Percentiles rank a stretch among this genome's conserved stretches.
Conservation (phyloP, 2,888 invertebrate genomes). For the Odontocolon sp. region DNA sequence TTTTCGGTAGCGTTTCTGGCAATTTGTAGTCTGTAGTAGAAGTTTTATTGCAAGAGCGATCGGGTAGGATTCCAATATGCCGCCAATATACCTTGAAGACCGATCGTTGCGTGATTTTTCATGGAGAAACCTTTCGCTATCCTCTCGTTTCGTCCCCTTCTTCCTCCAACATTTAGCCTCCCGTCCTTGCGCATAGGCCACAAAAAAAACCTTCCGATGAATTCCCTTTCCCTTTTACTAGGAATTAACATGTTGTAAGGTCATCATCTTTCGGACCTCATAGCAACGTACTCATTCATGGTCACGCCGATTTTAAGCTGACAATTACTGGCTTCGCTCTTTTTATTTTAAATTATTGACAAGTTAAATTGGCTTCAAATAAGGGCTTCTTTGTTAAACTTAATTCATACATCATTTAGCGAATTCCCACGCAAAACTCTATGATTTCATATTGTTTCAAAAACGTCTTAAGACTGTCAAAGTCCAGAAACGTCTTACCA, state of each 20-base stretch:
- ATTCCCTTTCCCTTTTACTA: constrained; percentile 59
- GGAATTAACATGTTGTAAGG: constrained; percentile 56
- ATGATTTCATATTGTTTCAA: no score
- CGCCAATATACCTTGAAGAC: constrained; percentile 10
- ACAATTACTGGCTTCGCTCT: constrained; percentile 11
- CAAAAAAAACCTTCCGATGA: constrained; percentile 38
- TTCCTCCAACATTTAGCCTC: constrained; percentile 45
- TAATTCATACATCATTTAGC: not conserved
- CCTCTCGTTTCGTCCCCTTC: not conserved
- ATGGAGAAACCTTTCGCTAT: constrained; percentile 36
- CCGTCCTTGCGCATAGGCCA: constrained; percentile 52
- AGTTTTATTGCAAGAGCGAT: constrained; percentile 9
- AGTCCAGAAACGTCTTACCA: no score
- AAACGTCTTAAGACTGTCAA: no score
- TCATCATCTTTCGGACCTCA: constrained; percentile 49
- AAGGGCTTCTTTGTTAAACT: not conserved
- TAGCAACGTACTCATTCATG: constrained; percentile 51
- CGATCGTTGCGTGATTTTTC: constrained; percentile 43
- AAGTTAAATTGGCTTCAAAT: not conserved
- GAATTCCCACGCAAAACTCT: no score
- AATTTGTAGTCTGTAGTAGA: constrained; percentile 9
- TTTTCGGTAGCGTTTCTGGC: not conserved
- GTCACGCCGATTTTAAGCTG: constrained; percentile 16
- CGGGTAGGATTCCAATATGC: constrained; percentile 4
- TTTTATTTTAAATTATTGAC: constrained; percentile 22